Evolutionary conservation across 1,140 invertebrate species (phyloP), one percentile per base, ranked within the genome.

Genomic region (Planococcus citri): DNA sequence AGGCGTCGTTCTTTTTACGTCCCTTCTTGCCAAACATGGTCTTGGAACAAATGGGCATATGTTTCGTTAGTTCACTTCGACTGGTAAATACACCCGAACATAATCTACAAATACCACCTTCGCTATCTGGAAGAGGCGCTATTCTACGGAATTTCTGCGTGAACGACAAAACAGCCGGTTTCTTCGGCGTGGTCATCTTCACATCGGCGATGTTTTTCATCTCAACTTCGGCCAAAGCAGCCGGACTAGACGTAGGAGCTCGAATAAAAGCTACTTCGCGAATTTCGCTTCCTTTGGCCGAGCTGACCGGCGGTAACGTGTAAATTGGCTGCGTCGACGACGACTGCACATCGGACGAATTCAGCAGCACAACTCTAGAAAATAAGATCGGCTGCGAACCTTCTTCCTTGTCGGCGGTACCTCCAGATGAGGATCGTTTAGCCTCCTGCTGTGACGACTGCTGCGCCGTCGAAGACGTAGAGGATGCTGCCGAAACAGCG

Each of bases 71-170:
- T n/a, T 51, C 6, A 51, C 41, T n/a, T 51, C 41, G 41, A 9
- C 41, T n/a, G n/a, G n/a, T n/a, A n/a, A n/a, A n/a, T n/a, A n/a
- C n/a, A n/a, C n/a, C n/a, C n/a, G n/a, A n/a, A n/a, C n/a, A n/a
- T n/a, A n/a, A n/a, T n/a, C n/a, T n/a, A n/a, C n/a, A n/a, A n/a
- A n/a, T n/a, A n/a, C n/a, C n/a, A n/a, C n/a, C n/a, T n/a, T n/a
- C n/a, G n/a, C n/a, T n/a, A n/a, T n/a, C n/a, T n/a, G n/a, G n/a
- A n/a, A 6, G 60, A 14, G 60, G 60, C 2, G 60, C 60, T 4
- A 64, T 64, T 64, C 24, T 64, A 6, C 60, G 60, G 17, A 64
- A 64, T 64, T 64, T 64, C n/a, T n/a, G n/a, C 60, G 60, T 64
- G 8, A 60, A 6, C 60, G 60, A 6, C 3, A 64, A n/a, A n/a